Percentiles rank a stretch among this genome's conserved stretches.
These are phyloP conservation scores for Heliconius eleuchia DNA, from an alignment of 1,140 invertebrate species.

Conservation along the genomic window DNA sequence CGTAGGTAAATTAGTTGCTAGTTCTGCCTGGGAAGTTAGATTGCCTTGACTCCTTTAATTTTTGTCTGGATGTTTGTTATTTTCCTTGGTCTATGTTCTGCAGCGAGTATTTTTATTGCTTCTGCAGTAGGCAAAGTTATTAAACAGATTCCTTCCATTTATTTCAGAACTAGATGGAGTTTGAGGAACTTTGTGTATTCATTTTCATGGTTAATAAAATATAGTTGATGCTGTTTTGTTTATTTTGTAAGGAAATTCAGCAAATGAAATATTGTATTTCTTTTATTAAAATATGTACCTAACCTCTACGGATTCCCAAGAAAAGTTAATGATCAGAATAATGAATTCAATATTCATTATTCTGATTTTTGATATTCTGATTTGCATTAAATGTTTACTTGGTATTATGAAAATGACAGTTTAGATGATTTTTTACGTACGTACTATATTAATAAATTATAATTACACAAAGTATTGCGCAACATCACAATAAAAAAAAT, in stretches of 20 bases:
- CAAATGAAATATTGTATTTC: not conserved
- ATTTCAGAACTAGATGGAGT: conserved; percentile 11
- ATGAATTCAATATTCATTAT: too few species aligned
- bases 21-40: conserved; percentile 55
- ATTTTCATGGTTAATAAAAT: conserved; percentile 3
- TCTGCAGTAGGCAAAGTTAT: not conserved
- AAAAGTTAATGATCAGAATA: too few species aligned
- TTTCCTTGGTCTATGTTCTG: conserved; percentile 23
- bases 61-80: conserved; percentile 42
- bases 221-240: not conserved
- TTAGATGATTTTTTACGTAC: too few species aligned
- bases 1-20: conserved; percentile 60
- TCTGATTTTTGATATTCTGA: too few species aligned
- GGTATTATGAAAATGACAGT: too few species aligned
- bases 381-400: too few species aligned
- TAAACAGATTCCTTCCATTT: conserved; percentile 2
- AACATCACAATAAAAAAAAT: too few species aligned
- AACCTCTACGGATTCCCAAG: too few species aligned
- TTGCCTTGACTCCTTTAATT: conserved; percentile 57
- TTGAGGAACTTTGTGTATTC: conserved; percentile 3
- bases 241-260: not conserved
- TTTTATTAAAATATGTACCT: not conserved
- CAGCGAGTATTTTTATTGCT: not conserved
- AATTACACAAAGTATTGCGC: too few species aligned
- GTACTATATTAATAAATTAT: too few species aligned